Percentiles rank a stretch among this genome's conserved stretches.
These are phyloP conservation scores for Vidua chalybeata DNA, from an alignment of 2,113 vertebrate genomes.

Conservation along the genomic window DNA sequence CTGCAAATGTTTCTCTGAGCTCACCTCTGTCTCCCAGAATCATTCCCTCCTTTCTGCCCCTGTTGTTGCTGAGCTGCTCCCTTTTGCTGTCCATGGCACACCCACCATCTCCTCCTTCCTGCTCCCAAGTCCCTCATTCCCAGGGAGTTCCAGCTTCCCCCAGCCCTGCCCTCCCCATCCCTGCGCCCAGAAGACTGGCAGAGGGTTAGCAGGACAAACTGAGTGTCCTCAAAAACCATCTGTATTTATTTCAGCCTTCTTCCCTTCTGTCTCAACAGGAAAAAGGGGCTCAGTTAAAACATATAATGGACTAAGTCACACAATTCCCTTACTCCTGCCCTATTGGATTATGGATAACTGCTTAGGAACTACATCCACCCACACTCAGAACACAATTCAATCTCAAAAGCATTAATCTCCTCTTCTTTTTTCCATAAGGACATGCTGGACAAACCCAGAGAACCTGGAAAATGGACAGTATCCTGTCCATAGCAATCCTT, in stretches of 20 bases:
- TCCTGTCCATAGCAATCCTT: background rate
- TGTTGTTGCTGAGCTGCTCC: background rate
- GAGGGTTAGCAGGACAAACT: background rate
- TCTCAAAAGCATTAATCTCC: background rate
- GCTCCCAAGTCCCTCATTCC: no score
- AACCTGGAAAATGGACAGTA: background rate
- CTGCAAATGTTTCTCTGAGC: background rate
- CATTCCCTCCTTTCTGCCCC: background rate
- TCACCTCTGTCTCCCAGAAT: background rate
- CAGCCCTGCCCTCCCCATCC: background rate
- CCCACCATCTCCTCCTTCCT: background rate
- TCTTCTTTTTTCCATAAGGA: background rate
- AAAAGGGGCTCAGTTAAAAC: background rate
- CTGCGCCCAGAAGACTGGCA: background rate
- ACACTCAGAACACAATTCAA: background rate
- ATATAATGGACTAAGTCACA: background rate
- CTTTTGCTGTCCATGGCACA: background rate
- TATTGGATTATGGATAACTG: background rate
- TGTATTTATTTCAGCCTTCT: background rate
- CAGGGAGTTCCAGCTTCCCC: background rate
- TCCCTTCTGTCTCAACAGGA: background rate
- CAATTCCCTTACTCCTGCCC: background rate
- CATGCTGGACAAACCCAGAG: background rate
- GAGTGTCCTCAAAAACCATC: background rate
- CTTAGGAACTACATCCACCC: background rate